Evolutionary conservation across 2,888 invertebrate genomes (phyloP).

Genomic region (Augochlorella aurata): DNA sequence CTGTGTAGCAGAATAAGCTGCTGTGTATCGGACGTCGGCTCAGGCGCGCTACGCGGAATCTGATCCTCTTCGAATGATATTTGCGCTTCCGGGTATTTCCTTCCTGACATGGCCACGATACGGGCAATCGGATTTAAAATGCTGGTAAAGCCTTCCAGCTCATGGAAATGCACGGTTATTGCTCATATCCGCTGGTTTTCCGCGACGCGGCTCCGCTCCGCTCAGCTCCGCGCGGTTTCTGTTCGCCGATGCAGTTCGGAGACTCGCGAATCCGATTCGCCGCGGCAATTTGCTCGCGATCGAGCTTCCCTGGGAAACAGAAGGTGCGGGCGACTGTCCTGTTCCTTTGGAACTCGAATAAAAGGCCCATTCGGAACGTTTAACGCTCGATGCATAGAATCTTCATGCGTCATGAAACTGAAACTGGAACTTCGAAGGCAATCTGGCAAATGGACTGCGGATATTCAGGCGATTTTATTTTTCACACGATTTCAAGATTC

Average conservation of each 20-base stretch:
- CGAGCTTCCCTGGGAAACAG: not conserved
- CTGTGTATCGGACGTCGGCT: slow-evolving; percentile 29
- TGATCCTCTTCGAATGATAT: slow-evolving; percentile 48
- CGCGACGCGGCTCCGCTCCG: not conserved
- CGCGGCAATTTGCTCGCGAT: not conserved
- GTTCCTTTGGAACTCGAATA: not conserved
- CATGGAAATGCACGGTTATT: slow-evolving; percentile 45
- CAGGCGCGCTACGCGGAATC: slow-evolving; percentile 23
- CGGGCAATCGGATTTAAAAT: slow-evolving; percentile 51
- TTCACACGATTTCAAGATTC: no score
- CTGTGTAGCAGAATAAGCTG: slow-evolving; percentile 25
- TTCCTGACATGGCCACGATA: slow-evolving; percentile 36
- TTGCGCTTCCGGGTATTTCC: slow-evolving; percentile 33
- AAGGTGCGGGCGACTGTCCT: not conserved
- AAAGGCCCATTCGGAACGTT: not conserved
- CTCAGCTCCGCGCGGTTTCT: no score
- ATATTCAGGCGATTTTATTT: no score
- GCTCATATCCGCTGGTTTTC: slow-evolving; percentile 33
- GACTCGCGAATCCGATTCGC: not conserved
- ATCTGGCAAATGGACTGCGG: no score
- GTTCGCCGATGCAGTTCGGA: slow-evolving; percentile 1
- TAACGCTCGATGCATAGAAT: not conserved
- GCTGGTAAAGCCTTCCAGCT: slow-evolving; percentile 26
- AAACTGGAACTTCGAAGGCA: no score
- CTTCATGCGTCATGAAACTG: not conserved